Conservation (phyloP, 2,888 invertebrate species). For the Scrobipalpa costella region DNA sequence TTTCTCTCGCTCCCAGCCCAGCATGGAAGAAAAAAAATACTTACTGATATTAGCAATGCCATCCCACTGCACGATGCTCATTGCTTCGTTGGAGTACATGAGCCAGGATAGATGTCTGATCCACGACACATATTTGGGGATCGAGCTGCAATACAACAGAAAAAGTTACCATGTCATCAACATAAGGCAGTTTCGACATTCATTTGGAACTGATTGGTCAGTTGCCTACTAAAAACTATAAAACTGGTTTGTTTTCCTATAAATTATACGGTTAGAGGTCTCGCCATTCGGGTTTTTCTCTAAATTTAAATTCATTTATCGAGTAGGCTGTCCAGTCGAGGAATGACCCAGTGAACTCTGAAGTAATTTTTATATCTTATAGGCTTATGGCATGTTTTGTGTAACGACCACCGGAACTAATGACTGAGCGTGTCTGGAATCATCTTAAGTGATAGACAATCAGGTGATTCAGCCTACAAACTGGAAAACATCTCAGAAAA, state of each 20-base stretch:
- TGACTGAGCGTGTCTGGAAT: no score
- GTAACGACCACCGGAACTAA: no score
- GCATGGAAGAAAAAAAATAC: no score
- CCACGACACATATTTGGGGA: constrained; percentile 87
- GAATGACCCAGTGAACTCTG: no score
- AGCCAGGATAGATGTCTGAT: constrained; percentile 91
- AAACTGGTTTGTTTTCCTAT: constrained; percentile 11
- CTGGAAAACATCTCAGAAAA: no score
- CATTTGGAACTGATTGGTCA: not conserved
- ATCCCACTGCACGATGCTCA: constrained; percentile 91
- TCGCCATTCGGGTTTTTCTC: not conserved
- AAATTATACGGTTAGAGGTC: not conserved
- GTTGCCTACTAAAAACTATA: not conserved
- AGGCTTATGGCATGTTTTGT: no score
- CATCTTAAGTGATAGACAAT: no score
- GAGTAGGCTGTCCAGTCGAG: no score
- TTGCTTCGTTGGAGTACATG: constrained; percentile 92
- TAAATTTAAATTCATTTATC: not conserved
- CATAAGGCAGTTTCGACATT: not conserved
- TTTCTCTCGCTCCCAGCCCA: no score
- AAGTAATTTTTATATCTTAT: no score
- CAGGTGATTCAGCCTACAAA: no score
- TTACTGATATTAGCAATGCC: constrained; percentile 87
- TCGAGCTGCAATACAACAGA: constrained; percentile 76
- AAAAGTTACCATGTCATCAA: constrained; percentile 25